phyloP scores from a whole-genome alignment of 2,888 invertebrate genomes.

The Bruchidius siliquastri region DNA sequence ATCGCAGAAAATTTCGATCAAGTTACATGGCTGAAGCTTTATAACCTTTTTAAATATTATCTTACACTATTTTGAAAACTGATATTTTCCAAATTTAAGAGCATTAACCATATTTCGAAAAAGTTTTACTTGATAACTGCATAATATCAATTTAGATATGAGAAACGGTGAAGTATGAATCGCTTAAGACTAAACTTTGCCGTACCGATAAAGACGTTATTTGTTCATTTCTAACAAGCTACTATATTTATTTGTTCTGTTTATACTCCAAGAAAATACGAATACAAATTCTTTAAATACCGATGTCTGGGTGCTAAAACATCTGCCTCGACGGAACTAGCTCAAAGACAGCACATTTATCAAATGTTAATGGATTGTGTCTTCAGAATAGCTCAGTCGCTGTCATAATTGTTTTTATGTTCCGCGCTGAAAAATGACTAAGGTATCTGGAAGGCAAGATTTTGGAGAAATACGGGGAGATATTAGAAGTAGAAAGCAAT shows the following conservation, averaged over 20 bases:
- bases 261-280: neutral
- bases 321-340: neutral
- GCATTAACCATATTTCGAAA: too few relatives aligned
- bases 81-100: too few relatives aligned
- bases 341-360: neutral
- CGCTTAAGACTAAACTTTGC: too few relatives aligned
- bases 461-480: neutral
- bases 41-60: too few relatives aligned
- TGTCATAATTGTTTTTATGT: neutral
- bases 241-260: neutral
- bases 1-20: too few relatives aligned
- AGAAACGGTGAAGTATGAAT: too few relatives aligned
- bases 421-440: neutral
- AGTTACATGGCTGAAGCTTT: too few relatives aligned
- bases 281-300: neutral
- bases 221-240: neutral
- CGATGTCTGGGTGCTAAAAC: neutral
- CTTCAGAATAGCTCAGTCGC: neutral
- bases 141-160: too few relatives aligned
- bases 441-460: neutral
- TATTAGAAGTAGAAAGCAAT: neutral
- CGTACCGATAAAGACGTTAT: too few relatives aligned
- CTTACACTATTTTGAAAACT: too few relatives aligned
- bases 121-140: too few relatives aligned
- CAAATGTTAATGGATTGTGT: neutral